Base-by-base conservation (phyloP, 2,888 invertebrate species). In the Lasioglossum zephyrum region DNA sequence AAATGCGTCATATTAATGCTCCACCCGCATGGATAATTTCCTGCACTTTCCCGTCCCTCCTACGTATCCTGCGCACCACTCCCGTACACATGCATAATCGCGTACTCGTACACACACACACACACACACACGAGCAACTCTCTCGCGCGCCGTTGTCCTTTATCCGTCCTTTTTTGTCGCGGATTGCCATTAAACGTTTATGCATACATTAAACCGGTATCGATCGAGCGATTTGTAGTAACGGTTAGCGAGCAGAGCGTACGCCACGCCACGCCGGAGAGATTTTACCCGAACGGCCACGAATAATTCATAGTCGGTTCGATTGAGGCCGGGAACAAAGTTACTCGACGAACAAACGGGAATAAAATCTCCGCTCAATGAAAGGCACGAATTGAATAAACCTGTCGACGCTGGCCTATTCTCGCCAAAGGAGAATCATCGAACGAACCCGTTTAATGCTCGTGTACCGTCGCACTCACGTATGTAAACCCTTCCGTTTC, bases 231-330 rank as follows among this genome's bases (percentile, higher is more conserved):
- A 81, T 81, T 79, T 75, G 78, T 63, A 60, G 76, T 57, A 60
- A 79, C 84, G 81, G 26, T 84, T 77, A 79, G 73, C 73, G 75
- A 60, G 41, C 26, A 26, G 31, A 53, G 9, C 53, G 66, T 57
- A 66, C 77, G 76, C 49, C n/a, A 49, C 16, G 22, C 31, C 26
- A 1, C 11, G 4, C n/a, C 18, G 77, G 41, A 57, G 63, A 78
- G 77, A 86, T 84, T 81, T 84, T 66, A 49, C 47, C 26, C 47
- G 73, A 70, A 13, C 57, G 31, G 60, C 74, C 11, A 44, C 69
- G 76, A 81, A 87, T 87, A 82, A 86, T 87, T 87, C 80, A 82
- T 82, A 60, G 80, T 60, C 31, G 75, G 77, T 26, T 77, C 85
- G 74, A 75, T 82, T 63, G 49, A 22, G 22, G 49, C 13, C 53